Conservation (phyloP, 2,113 vertebrate genomes). For the Psammodynastes pulverulentus region DNA sequence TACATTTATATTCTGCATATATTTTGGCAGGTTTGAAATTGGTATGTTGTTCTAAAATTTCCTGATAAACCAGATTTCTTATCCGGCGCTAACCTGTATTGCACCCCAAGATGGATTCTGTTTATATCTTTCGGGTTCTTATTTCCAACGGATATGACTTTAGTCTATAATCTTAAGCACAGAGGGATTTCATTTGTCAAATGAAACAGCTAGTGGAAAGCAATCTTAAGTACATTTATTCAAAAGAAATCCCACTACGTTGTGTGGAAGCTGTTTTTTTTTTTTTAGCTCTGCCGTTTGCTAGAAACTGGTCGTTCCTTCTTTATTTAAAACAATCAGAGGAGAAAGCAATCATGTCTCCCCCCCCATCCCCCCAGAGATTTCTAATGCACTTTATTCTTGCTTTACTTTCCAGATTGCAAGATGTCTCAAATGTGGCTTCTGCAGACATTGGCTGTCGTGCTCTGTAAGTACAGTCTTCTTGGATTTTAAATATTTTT, state of each 20-base stretch:
- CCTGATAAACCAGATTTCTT: background rate
- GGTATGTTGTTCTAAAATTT: background rate
- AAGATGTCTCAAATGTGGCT: background rate
- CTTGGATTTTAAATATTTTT: background rate
- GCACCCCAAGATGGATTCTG: background rate
- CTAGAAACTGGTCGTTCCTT: background rate
- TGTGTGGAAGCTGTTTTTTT: background rate
- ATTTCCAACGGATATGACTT: background rate
- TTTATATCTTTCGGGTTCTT: background rate
- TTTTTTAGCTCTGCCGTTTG: background rate
- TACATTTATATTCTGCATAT: background rate
- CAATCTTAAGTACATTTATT: background rate
- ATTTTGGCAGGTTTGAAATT: background rate
- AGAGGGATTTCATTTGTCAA: background rate
- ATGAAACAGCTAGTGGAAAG: background rate
- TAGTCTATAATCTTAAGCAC: background rate
- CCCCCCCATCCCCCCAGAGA: rapidly evolving
- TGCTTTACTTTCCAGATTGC: background rate
- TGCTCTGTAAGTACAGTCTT: slow-evolving; percentile 1
- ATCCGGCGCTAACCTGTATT: background rate
- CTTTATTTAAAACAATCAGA: background rate
- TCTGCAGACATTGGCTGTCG: background rate
- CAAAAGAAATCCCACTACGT: background rate
- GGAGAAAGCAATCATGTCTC: background rate
- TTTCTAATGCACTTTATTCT: background rate